phyloP scores from a whole-genome alignment of 2,113 vertebrate genomes.

The Diadophis punctatus region DNA sequence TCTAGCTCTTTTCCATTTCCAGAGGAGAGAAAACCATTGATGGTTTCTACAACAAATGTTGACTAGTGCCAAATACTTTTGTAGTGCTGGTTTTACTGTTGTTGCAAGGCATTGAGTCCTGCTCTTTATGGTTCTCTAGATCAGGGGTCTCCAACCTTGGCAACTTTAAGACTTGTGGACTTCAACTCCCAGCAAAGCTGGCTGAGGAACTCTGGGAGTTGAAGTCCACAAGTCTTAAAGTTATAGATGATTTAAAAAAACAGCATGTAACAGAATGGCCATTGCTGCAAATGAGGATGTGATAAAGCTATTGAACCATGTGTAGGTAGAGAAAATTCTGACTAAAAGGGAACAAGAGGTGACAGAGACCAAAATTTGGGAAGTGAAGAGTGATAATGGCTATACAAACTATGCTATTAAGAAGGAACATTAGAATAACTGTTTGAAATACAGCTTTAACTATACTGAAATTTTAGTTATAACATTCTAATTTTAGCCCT shows the following conservation, averaged over 20 bases:
- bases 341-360: not conserved
- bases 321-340: not conserved
- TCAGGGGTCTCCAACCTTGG: too few species aligned
- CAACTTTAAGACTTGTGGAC: too few species aligned
- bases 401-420: not conserved
- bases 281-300: not conserved
- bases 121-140: not conserved
- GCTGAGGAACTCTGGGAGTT: too few species aligned
- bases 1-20: slow-evolving; percentile 6
- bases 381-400: not conserved
- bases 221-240: too few species aligned
- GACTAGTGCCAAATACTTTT: not conserved
- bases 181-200: too few species aligned
- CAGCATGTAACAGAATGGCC: not conserved
- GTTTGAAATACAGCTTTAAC: not conserved
- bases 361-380: not conserved
- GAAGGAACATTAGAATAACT: not conserved
- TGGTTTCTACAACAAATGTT: slow-evolving; percentile 12
- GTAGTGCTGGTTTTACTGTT: not conserved
- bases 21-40: slow-evolving; percentile 21
- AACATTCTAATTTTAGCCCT: not conserved
- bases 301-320: not conserved
- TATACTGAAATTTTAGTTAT: not conserved
- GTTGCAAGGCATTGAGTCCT: not conserved
- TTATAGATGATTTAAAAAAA: not conserved